Evolutionary conservation across 2,113 vertebrate species (phyloP), one percentile per base, ranked within the genome.

Genomic region (Anarhynchus alexandrinus): DNA sequence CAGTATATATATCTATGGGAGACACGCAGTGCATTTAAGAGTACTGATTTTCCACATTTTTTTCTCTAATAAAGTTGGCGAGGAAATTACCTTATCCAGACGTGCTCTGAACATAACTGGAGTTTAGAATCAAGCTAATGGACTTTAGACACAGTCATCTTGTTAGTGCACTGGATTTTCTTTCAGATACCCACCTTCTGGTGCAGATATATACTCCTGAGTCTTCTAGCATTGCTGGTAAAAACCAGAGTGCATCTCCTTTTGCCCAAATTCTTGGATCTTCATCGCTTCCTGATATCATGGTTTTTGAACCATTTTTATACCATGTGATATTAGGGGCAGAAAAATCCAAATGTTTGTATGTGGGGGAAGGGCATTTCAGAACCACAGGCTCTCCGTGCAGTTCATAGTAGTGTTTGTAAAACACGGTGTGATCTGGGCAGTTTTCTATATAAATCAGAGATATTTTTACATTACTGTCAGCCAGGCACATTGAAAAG

Each of bases 161-260:
- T 72, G 9, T 66, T 38, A 93, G 6, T 9, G 2, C 38, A 57
- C 19, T 80, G 45, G 30, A 87, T 70, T 95, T 81, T 77, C 67
- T 64, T 91, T 92, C 19, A 23, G 67, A 55, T 77, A 64, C 97
- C 61, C 79, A 98, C 98, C 99, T 99, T 96, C 97, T 92, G 2
- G 97, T 98, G 91, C 99, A 99, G 87, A 97, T 86, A 58, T 99
- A 99, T 26, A 97, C 83, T 54, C 99, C 99, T 1, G 99, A 98
- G 96, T 99, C 99, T 2, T 97, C 98, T 20, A 72, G 58, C 85
- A 47, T 80, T 47, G 97, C 98, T 23, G 99, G 99, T 77, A 99
- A 97, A 87, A 99, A 96, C 99, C 99, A 99, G 65, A 99, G 94
- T 20, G 94, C 57, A 4, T 96, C 83, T 12, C 88, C 87, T 45